These are phyloP conservation scores for Ectropis crepuscularia DNA, from an alignment of 2,888 invertebrate genomes.

Conservation along the genomic window DNA sequence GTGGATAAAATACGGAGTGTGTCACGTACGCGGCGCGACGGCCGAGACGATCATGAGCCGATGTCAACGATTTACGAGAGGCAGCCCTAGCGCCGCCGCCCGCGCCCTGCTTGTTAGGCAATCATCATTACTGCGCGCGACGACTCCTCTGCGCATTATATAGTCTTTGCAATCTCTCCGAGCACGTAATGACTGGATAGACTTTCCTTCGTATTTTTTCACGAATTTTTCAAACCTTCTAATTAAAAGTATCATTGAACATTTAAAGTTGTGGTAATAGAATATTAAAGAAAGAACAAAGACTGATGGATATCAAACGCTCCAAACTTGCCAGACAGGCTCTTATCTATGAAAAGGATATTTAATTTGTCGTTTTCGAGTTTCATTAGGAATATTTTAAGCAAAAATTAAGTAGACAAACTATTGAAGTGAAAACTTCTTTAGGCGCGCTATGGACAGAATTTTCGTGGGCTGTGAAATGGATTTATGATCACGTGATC, in stretches of 20 bases:
- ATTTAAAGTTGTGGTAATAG: conserved; percentile 1
- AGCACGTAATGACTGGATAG: background rate
- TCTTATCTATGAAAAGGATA: background rate
- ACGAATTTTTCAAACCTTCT: background rate
- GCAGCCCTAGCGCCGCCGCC: conserved; percentile 17
- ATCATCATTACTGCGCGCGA: conserved; percentile 12
- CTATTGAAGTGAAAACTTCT: too few species aligned
- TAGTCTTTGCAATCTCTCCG: background rate
- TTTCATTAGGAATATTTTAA: too few species aligned
- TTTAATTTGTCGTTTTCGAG: too few species aligned
- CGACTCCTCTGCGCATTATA: conserved; percentile 11
- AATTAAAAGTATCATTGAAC: conserved; percentile 1
- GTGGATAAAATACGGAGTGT: conserved; percentile 28
- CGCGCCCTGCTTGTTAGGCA: conserved; percentile 17
- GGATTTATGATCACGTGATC: too few species aligned
- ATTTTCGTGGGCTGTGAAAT: too few species aligned
- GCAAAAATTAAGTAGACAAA: too few species aligned
- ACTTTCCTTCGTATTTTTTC: background rate
- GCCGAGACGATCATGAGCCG: conserved; percentile 23
- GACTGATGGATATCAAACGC: conserved; percentile 12
- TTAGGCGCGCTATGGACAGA: too few species aligned
- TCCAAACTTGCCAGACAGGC: conserved; percentile 9
- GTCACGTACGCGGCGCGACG: conserved; percentile 21
- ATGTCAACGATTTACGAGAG: conserved; percentile 25
- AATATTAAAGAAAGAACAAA: conserved; percentile 7